Percentiles rank a stretch among this genome's conserved stretches.
Conservation (phyloP, 1,140 invertebrate genomes). For the Hycleus cichorii region DNA sequence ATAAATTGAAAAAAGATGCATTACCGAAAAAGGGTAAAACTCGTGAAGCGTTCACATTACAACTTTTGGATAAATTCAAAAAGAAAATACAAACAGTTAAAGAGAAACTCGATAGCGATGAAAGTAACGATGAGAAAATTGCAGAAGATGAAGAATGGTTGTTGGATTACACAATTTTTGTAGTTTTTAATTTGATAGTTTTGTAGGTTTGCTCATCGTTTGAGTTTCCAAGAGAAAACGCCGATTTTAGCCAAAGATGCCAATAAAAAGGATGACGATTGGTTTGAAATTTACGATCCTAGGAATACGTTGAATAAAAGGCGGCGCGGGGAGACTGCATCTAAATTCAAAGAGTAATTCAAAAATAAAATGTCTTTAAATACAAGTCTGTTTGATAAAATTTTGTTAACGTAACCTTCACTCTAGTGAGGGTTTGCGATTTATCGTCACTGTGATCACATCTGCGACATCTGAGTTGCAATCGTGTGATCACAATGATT, state of each 20-base stretch:
- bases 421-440: too few relatives aligned
- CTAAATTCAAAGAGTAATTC: constrained; percentile 11
- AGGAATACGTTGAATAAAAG: constrained; percentile 90
- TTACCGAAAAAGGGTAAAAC: constrained; percentile 62
- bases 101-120: constrained; percentile 40
- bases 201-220: constrained; percentile 68
- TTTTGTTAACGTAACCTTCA: too few relatives aligned
- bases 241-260: constrained; percentile 90
- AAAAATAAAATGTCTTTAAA: too few relatives aligned
- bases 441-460: too few relatives aligned
- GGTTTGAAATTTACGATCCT: constrained; percentile 95
- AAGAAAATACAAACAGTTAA: constrained; percentile 63
- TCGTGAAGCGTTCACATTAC: constrained; percentile 65
- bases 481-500: too few relatives aligned
- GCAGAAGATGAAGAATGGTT: constrained; percentile 36
- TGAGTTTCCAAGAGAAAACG: constrained; percentile 69
- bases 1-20: constrained; percentile 59
- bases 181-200: constrained; percentile 2
- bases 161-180: constrained; percentile 1
- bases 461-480: too few relatives aligned
- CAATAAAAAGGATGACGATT: constrained; percentile 85
- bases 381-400: too few relatives aligned
- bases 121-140: constrained; percentile 38
- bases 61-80: constrained; percentile 76
- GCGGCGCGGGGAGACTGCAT: constrained; percentile 55